These are phyloP conservation scores for Conistra vaccinii DNA, from an alignment of 2,888 invertebrate genomes.

Conservation along the genomic window DNA sequence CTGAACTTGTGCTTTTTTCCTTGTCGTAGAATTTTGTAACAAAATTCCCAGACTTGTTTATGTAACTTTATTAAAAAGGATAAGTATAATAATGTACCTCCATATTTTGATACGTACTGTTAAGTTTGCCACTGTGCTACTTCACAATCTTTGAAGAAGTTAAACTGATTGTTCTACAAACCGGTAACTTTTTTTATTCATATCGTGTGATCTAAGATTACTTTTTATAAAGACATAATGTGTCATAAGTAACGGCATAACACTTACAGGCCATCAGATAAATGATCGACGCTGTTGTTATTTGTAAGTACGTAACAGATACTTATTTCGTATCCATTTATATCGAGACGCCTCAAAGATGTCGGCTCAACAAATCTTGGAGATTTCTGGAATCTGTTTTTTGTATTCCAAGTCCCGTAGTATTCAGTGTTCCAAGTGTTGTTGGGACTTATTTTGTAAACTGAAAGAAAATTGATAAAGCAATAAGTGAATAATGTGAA, in stretches of 20 bases:
- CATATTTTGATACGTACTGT: neutral
- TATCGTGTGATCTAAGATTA: constrained; percentile 12
- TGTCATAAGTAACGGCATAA: constrained; percentile 40
- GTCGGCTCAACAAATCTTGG: constrained; percentile 68
- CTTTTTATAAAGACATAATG: neutral
- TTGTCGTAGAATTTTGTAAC: constrained; percentile 18
- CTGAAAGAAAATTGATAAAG: constrained; percentile 70
- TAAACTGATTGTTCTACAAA: constrained; percentile 3
- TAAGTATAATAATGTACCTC: neutral
- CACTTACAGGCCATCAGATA: constrained; percentile 91
- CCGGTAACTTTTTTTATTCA: constrained; percentile 24
- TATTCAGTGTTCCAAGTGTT: constrained; percentile 76
- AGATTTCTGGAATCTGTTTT: constrained; percentile 70
- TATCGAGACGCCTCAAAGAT: constrained; percentile 85
- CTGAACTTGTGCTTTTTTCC: constrained; percentile 22
- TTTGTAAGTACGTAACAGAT: constrained; percentile 91
- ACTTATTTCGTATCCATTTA: constrained; percentile 85
- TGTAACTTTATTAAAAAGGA: constrained; percentile 3
- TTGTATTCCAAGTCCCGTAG: constrained; percentile 79
- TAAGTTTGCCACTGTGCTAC: constrained; percentile 11
- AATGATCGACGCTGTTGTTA: constrained; percentile 90
- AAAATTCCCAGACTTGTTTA: constrained; percentile 15
- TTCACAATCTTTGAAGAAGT: constrained; percentile 12
- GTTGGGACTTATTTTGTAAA: constrained; percentile 79
- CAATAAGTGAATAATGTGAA: neutral